These are phyloP conservation scores for Tragelaphus oryx DNA, from an alignment of 2,797 vertebrate species.

Conservation along the genomic window DNA sequence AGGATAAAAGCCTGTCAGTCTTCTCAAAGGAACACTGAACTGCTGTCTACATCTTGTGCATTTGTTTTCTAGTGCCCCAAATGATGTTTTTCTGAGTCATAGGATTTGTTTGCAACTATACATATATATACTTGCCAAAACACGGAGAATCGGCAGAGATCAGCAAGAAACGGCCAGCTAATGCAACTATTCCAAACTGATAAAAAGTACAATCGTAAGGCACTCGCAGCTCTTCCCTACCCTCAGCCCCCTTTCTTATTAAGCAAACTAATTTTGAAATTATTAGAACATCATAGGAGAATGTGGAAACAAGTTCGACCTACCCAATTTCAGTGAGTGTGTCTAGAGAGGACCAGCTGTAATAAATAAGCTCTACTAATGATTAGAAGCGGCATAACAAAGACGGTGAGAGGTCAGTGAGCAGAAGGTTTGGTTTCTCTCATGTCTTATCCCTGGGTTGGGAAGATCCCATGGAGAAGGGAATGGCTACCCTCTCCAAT, in stretches of 20 bases:
- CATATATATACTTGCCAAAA: background rate
- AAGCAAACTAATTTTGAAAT: constrained; percentile 17
- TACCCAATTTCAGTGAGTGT: background rate
- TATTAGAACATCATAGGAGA: background rate
- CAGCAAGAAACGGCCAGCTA: background rate
- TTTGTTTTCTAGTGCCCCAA: background rate
- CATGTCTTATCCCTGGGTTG: background rate
- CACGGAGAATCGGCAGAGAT: background rate
- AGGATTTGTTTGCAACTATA: background rate
- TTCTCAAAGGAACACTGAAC: constrained; percentile 49
- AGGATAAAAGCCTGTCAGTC: constrained; percentile 46
- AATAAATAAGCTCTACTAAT: background rate
- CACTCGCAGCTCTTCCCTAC: background rate
- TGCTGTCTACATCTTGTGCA: constrained; percentile 46
- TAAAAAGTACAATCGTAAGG: background rate
- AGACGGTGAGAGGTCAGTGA: background rate
- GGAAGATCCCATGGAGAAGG: background rate
- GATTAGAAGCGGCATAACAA: background rate
- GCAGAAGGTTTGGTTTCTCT: background rate
- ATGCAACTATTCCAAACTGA: background rate
- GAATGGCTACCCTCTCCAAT: background rate
- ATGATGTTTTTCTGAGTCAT: background rate
- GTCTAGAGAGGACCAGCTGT: background rate
- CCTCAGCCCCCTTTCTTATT: background rate
- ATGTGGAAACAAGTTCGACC: background rate